Conservation (phyloP, 2,113 vertebrate genomes). For the Siniperca chuatsi region DNA sequence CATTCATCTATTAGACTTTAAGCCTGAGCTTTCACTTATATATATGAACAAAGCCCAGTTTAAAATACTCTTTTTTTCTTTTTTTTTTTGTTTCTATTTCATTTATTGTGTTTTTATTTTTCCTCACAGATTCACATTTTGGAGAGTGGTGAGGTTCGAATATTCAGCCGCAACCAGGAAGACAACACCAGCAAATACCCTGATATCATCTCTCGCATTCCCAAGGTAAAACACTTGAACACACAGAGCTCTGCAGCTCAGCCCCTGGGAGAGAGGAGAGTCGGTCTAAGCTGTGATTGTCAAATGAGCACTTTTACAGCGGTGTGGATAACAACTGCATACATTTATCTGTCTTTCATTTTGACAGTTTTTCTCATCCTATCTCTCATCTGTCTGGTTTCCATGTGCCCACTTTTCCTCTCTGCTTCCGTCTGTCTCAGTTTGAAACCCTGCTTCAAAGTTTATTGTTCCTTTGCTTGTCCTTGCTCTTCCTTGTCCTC, state of each 20-base stretch:
- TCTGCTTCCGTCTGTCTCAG: neutral
- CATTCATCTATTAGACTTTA: neutral
- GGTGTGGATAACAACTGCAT: conserved; percentile 37
- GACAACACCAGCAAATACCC: conserved; percentile 94
- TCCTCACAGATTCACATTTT: conserved; percentile 89
- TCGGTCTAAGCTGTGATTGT: conserved; percentile 29
- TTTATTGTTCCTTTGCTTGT: conserved; percentile 15
- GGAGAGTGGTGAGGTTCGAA: conserved; percentile 87
- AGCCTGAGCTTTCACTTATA: neutral
- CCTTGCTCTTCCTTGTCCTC: neutral
- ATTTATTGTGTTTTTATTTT: neutral
- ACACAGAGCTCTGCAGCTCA: conserved; percentile 17
- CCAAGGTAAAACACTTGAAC: conserved; percentile 83
- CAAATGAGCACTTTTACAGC: conserved; percentile 49
- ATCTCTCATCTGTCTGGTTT: conserved; percentile 29
- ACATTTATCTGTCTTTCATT: conserved; percentile 40
- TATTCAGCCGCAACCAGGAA: conserved; percentile 94
- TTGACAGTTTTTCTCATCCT: neutral
- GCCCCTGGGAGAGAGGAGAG: conserved; percentile 24
- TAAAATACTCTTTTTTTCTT: neutral
- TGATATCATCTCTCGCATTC: conserved; percentile 89
- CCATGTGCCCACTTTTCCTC: neutral
- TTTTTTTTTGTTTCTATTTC: neutral
- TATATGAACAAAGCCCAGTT: neutral
- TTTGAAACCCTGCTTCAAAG: conserved; percentile 11